Conservation (phyloP, 2,888 invertebrate genomes). For the Xanthia togata region DNA sequence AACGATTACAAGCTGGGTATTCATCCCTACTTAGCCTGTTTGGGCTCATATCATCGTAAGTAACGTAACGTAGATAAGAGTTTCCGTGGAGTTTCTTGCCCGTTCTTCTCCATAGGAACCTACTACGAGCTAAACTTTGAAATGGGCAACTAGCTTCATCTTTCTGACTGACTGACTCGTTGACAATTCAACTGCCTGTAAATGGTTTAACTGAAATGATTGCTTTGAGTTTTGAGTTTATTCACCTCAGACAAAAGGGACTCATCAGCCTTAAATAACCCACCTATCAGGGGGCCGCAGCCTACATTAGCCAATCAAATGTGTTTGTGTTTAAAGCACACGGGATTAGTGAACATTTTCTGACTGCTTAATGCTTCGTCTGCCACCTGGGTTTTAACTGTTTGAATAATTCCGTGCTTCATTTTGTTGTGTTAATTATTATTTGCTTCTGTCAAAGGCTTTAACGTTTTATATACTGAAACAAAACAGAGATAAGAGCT, state of each 20-base stretch:
- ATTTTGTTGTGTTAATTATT: constrained; percentile 1
- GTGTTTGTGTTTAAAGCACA: constrained; percentile 8
- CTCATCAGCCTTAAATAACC: neutral
- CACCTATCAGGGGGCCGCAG: constrained; percentile 18
- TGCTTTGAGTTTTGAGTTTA: neutral
- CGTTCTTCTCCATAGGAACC: too few species aligned
- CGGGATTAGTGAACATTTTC: constrained; percentile 9
- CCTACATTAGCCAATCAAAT: constrained; percentile 5
- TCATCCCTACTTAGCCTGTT: neutral
- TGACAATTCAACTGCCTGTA: neutral
- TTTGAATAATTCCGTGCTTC: neutral
- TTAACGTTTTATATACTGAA: neutral
- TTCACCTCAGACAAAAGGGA: neutral
- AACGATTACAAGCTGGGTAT: neutral
- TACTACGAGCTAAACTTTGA: too few species aligned
- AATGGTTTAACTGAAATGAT: neutral
- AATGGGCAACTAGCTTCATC: too few species aligned
- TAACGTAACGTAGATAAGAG: too few species aligned
- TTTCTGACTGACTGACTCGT: neutral
- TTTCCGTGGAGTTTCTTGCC: too few species aligned
- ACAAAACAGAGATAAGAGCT: neutral
- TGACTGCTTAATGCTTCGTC: constrained; percentile 15
- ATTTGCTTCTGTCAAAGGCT: neutral
- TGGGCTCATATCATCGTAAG: neutral
- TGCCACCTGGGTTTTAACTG: constrained; percentile 1